Conservation (phyloP, 2,113 vertebrate species). For the Hyperoodon ampullatus region DNA sequence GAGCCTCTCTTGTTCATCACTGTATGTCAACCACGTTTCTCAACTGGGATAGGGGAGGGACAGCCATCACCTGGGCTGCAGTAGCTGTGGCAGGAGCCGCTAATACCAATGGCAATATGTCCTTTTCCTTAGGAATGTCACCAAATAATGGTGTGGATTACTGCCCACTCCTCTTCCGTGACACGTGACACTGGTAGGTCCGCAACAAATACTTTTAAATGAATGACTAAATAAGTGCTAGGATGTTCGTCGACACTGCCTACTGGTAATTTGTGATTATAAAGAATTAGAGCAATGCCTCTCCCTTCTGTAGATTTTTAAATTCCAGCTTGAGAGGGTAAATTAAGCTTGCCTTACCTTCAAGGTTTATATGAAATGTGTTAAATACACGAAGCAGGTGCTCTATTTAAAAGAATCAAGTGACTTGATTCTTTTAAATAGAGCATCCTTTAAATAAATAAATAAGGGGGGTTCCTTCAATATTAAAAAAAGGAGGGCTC, state of each 20-base stretch:
- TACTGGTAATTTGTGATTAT: background rate
- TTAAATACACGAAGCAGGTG: background rate
- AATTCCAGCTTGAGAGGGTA: background rate
- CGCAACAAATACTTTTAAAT: background rate
- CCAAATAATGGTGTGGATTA: background rate
- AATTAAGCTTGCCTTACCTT: background rate
- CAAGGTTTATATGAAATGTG: background rate
- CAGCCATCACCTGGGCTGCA: background rate
- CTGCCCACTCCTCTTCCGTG: background rate
- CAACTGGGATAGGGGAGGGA: background rate
- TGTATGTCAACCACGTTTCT: background rate
- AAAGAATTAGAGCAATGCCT: background rate
- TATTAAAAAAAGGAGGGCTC: background rate
- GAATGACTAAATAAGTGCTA: background rate
- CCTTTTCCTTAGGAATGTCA: background rate
- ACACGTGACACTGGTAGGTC: background rate
- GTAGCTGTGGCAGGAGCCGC: background rate
- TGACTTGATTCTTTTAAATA: background rate
- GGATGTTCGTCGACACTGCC: background rate
- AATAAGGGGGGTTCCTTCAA: constrained; percentile 9
- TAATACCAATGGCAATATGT: background rate
- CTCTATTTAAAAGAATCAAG: constrained; percentile 32
- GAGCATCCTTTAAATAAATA: background rate
- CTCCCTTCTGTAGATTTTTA: background rate
- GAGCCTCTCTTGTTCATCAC: background rate